phyloP scores from a whole-genome alignment of 2,113 vertebrate species.

The Silurus asotus region DNA sequence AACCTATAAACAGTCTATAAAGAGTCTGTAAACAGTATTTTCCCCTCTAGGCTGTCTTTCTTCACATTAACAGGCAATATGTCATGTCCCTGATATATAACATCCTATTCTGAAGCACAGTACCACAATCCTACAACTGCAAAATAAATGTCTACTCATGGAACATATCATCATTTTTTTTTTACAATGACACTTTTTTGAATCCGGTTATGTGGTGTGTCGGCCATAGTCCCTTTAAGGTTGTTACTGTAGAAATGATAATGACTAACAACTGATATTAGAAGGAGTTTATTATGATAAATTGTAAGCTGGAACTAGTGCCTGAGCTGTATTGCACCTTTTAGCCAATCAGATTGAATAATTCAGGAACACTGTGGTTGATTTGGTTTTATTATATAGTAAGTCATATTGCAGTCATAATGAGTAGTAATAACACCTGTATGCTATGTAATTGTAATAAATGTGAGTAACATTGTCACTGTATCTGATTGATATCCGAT shows the following conservation, averaged over 20 bases:
- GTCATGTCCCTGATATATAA: background rate
- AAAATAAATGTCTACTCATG: background rate
- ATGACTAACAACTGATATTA: background rate
- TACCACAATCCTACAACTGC: background rate
- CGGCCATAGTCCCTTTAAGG: background rate
- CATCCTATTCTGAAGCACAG: background rate
- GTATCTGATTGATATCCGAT: background rate
- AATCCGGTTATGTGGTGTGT: background rate
- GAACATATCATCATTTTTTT: background rate
- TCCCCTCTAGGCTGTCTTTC: too few relatives aligned
- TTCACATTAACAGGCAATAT: background rate
- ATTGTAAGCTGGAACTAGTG: background rate
- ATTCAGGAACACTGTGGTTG: background rate
- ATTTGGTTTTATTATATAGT: background rate
- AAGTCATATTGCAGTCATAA: background rate
- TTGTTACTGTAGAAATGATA: background rate
- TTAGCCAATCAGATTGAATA: background rate
- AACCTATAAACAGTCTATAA: background rate
- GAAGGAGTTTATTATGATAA: background rate
- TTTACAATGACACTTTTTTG: background rate
- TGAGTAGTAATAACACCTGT: background rate
- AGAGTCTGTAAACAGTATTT: background rate
- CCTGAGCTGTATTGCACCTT: background rate
- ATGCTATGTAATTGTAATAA: background rate
- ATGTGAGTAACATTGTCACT: background rate